Base-by-base conservation (phyloP, 2,113 vertebrate species). In the Fukomys damarensis region DNA sequence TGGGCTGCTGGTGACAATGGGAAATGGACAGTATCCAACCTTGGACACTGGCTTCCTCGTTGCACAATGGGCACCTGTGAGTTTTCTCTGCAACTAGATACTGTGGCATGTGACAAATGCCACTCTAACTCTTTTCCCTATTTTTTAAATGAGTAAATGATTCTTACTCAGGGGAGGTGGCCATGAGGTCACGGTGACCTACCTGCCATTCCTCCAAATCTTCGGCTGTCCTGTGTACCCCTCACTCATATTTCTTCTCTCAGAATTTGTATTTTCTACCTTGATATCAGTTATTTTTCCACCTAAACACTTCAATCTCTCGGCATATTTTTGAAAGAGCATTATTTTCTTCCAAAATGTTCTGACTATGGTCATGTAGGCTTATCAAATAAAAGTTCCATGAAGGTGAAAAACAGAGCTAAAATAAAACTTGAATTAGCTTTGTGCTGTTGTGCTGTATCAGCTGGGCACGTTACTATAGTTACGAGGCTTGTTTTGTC, bases 11-110 rank as follows among this genome's bases (percentile, higher is more conserved):
- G 22, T 22, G 63, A 58, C 2, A 13, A 16, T 46, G 66, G 10
- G n/a, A 0, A 14, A 32, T 0, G 0, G 7, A 24, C 16, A 43
- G 24, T 3, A 19, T 28, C 49, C 46, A 14, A 32, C 8, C 35
- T 32, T 76, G 30, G 70, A 54, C n/a, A 30, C 12, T 59, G 52
- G 20, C 16, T 61, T 30, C 46, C 19, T 70, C 7, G 11, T 0
- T 41, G 56, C 65, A 61, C 79, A n/a, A 9, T 41, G 8, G 22
- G 32, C 13, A 41, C 20, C n/a, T 66, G 32, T 86, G 54, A 30
- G 14, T 76, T 32, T 32, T 83, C 88, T 65, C 61, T 43, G 61
- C 79, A 70, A 38, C 41, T 56, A 52, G 10, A 41, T 6, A 52
- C 54, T 63, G 24, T 49, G 54, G 32, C n/a, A 65, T 22, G 58